Evolutionary conservation across 2,797 vertebrate species (phyloP).

Genomic region (Sorex maritimensis): DNA sequence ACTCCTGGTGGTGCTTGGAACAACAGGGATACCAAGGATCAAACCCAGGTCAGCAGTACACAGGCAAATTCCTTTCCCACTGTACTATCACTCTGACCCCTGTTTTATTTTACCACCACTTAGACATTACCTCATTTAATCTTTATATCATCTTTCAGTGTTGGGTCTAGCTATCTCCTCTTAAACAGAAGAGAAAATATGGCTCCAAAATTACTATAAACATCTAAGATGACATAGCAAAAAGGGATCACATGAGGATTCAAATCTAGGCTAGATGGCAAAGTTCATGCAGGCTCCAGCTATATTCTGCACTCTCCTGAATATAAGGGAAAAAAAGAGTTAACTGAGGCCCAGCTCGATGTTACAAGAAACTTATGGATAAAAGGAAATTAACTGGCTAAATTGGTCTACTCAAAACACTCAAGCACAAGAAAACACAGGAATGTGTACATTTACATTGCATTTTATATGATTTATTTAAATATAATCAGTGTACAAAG

Average conservation of each 20-base stretch:
- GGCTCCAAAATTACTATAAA: conserved; percentile 35
- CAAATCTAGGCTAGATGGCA: conserved; percentile 35
- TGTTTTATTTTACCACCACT: neutral
- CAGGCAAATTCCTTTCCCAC: too few relatives aligned
- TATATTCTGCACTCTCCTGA: neutral
- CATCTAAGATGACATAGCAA: neutral
- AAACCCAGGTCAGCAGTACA: too few relatives aligned
- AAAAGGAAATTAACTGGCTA: conserved; percentile 31
- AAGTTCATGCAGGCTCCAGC: neutral
- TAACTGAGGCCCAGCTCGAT: conserved; percentile 10
- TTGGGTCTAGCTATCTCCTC: neutral
- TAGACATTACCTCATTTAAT: conserved; percentile 12
- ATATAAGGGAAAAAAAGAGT: neutral
- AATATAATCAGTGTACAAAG: conserved; percentile 27
- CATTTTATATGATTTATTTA: neutral
- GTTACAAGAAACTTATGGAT: neutral
- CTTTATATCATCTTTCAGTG: neutral
- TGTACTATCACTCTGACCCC: too few relatives aligned
- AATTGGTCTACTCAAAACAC: conserved; percentile 29
- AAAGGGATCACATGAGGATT: conserved; percentile 39
- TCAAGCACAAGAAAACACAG: neutral
- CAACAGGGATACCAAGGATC: too few relatives aligned
- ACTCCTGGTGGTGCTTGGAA: neutral
- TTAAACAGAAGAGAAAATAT: conserved; percentile 42
- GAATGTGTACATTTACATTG: too few relatives aligned